Percentiles rank a stretch among this genome's conserved stretches.
These are phyloP conservation scores for Actinia equina DNA, from an alignment of 64 coral and sea anemone species.

Conservation along the genomic window DNA sequence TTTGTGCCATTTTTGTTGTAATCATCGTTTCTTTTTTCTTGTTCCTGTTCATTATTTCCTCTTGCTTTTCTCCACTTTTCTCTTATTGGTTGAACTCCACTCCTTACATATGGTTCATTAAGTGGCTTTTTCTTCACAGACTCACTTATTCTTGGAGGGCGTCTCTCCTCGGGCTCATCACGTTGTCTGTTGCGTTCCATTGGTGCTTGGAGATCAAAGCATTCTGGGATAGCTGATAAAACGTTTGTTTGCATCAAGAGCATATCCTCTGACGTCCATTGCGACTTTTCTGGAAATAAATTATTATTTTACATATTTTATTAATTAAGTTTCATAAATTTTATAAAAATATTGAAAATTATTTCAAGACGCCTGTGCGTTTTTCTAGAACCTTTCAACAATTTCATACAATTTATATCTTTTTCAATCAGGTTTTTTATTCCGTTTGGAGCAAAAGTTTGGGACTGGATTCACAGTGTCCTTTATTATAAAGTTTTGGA, in stretches of 20 bases:
- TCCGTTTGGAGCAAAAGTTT: too few relatives aligned
- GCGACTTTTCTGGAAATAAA: not conserved
- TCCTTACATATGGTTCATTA: not conserved
- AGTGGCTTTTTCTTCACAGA: not conserved
- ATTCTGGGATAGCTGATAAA: slow-evolving; percentile 27
- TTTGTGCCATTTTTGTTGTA: not conserved
- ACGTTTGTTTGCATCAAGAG: slow-evolving; percentile 16
- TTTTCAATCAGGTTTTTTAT: too few relatives aligned
- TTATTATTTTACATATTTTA: not conserved
- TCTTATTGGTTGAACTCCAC: not conserved
- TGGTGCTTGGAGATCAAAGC: slow-evolving; percentile 13
- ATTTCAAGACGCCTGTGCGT: too few relatives aligned
- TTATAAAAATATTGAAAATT: too few relatives aligned
- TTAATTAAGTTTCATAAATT: too few relatives aligned
- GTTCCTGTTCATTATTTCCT: not conserved
- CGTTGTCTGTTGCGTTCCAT: not conserved
- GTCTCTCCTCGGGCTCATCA: not conserved
- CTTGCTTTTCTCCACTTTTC: not conserved
- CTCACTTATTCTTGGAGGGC: not conserved
- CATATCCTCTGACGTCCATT: slow-evolving; percentile 3
- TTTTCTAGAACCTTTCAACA: too few relatives aligned
- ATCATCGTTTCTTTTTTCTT: not conserved
- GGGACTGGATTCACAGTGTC: too few relatives aligned
- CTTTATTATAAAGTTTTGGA: too few relatives aligned
- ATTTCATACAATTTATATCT: too few relatives aligned